Evolutionary conservation across 2,113 vertebrate species (phyloP).

Genomic region (Campylomormyrus tamandua): DNA sequence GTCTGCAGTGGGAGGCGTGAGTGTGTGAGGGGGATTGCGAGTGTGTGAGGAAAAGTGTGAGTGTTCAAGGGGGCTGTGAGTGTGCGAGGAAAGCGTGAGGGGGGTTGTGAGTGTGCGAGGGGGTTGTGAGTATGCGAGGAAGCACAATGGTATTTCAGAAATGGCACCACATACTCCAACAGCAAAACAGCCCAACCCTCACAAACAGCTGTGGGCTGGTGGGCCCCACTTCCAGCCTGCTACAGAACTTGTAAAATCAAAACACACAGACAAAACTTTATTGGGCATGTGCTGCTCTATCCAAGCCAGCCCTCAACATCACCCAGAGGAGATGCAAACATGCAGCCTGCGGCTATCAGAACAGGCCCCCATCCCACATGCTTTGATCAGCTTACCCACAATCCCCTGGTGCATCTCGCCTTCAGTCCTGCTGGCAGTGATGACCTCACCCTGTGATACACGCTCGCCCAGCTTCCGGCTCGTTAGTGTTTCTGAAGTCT

Average conservation of each 20-base stretch:
- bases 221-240: neutral
- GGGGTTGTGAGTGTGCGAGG: neutral
- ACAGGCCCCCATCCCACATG: neutral
- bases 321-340: neutral
- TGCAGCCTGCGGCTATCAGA: neutral
- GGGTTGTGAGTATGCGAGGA: neutral
- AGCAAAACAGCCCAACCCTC: neutral
- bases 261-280: neutral
- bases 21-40: too few relatives aligned
- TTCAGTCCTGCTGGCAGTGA: neutral
- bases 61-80: neutral
- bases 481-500: neutral
- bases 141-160: neutral
- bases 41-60: too few relatives aligned
- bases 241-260: conserved; percentile 31
- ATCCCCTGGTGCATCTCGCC: conserved; percentile 40
- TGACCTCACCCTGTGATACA: neutral
- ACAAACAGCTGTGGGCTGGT: neutral
- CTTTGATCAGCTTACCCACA: conserved; percentile 37
- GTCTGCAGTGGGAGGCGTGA: too few relatives aligned
- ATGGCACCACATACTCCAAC: neutral
- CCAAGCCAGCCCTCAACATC: neutral
- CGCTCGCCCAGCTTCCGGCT: neutral
- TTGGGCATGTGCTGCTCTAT: neutral
- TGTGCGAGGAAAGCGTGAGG: neutral